Evolutionary conservation across 2,888 invertebrate genomes (phyloP), one percentile per base, ranked within the genome.

Genomic region (Philereme vetulata): DNA sequence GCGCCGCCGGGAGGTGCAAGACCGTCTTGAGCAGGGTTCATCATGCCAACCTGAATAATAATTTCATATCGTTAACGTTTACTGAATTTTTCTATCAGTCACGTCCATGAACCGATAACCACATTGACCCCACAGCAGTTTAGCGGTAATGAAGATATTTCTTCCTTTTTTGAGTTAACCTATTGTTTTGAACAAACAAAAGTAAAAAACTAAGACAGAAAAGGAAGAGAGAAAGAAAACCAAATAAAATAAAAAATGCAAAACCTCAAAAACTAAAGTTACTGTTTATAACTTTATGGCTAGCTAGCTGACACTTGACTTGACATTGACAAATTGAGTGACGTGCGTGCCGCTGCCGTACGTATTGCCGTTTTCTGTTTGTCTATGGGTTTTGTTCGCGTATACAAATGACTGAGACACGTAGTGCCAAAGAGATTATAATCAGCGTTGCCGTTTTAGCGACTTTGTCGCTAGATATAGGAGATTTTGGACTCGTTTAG

Each of bases 1-100:
- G 93, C 91, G 32, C 94, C 94, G 65, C 93, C 94, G 42, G 94
- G 93, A 55, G 94, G 93, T 69, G 93, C 92, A 68, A 94, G 78
- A 36, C 94, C 93, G 70, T 94, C 94, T 78, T 94, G 93, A 33
- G 94, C 94, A 52, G 94, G 94, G 75, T 94, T 94, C 89, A 94
- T 94, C 86, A 93, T 93, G 60, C 93, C 93, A 70, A 93, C 93
- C 89, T 94, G 80, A 56, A 75, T 72, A 79, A 84, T 62, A 70
- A 82, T 77, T 49, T 48, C 48, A 51, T 38, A 61, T 40, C 49
- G 50, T 6, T 38, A 38, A 6, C 36, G 54, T 11, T 56, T 56
- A 10, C 32, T 32, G 46, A 48, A 38, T 38, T 8, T 38, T 8
- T 38, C 38, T 47, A 56, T 35, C 48, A 57, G 49, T 54, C 38